These are phyloP conservation scores for Mus spicilegus DNA, from an alignment of 2,113 vertebrate genomes.

Conservation along the genomic window DNA sequence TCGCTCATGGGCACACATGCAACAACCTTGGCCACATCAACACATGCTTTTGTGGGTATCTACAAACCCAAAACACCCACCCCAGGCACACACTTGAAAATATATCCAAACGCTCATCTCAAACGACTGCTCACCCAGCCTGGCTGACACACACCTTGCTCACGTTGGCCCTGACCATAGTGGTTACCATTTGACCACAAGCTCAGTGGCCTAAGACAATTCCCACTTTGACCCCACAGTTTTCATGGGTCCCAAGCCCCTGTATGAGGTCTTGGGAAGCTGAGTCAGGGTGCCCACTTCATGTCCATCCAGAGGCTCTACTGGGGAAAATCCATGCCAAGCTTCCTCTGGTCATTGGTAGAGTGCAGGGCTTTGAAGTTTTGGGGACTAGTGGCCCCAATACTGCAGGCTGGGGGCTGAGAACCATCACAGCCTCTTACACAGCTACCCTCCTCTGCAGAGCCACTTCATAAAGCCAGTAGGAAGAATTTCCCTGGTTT, in stretches of 20 bases:
- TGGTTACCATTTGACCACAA: background rate
- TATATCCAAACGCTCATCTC: background rate
- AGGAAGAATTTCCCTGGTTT: background rate
- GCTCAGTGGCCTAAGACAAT: background rate
- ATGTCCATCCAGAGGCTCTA: background rate
- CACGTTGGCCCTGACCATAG: rapidly evolving
- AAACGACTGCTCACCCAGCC: background rate
- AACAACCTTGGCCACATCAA: background rate
- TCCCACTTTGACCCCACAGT: rapidly evolving
- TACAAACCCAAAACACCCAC: background rate
- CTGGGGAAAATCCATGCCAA: background rate
- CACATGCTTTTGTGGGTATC: no score
- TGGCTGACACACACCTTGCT: background rate
- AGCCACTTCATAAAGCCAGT: background rate
- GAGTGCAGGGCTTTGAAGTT: background rate
- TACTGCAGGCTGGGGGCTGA: background rate
- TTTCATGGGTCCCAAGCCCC: background rate
- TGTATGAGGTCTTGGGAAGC: background rate
- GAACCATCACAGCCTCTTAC: background rate
- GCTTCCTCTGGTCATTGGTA: background rate
- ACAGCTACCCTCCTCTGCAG: background rate
- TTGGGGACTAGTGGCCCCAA: background rate
- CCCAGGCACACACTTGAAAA: background rate
- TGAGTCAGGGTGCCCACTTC: background rate
- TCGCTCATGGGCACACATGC: background rate